phyloP scores from a whole-genome alignment of 2,888 invertebrate genomes.

The Pristionchus japonicus region DNA sequence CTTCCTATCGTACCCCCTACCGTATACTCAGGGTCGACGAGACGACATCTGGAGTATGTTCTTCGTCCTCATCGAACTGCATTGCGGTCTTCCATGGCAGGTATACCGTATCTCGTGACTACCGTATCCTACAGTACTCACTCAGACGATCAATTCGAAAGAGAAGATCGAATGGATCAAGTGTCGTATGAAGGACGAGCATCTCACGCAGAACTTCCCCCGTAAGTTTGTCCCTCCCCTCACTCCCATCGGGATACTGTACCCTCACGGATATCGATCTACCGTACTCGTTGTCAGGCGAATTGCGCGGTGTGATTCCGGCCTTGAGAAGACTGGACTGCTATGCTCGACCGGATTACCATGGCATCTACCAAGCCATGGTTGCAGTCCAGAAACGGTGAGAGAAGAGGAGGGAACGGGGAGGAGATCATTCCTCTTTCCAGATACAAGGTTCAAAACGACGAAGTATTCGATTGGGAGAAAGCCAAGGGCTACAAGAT shows the following conservation, averaged over 20 bases:
- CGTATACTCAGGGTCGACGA: constrained; percentile 7
- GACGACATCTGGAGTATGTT: constrained; percentile 56
- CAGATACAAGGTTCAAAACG: not conserved
- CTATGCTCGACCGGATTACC: constrained; percentile 40
- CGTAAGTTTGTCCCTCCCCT: not conserved
- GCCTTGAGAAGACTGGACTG: constrained; percentile 35
- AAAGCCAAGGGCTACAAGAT: not conserved
- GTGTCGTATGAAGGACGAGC: constrained; percentile 53
- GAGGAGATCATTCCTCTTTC: not conserved
- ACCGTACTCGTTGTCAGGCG: constrained; percentile 21
- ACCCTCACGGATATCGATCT: not conserved
- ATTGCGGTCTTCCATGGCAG: constrained; percentile 78
- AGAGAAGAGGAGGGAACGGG: not conserved
- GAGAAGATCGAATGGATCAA: constrained; percentile 58
- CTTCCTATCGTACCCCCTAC: not conserved
- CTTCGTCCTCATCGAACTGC: constrained; percentile 78
- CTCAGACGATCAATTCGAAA: constrained; percentile 53
- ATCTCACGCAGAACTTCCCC: constrained; percentile 62
- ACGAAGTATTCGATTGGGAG: constrained; percentile 43
- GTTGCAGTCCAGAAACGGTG: not conserved
- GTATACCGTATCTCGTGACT: not conserved
- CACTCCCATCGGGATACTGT: too few species aligned
- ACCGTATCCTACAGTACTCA: not conserved
- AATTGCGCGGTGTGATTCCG: constrained; percentile 15
- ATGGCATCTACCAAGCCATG: not conserved